Base-by-base conservation (phyloP, 2,888 invertebrate genomes). In the Smittia sp. region DNA sequence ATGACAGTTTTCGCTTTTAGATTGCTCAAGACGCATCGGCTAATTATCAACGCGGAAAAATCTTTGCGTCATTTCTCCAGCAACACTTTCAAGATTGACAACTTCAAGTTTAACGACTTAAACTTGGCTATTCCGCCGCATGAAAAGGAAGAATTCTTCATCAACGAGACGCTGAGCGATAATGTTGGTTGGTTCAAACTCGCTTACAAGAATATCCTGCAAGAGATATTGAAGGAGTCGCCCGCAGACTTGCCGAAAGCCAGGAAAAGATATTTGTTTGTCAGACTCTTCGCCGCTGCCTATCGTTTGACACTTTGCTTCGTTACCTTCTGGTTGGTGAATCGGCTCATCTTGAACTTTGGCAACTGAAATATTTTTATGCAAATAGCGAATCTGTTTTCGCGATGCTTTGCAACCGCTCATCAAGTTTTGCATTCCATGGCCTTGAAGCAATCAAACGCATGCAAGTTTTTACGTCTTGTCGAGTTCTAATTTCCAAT, bases 111-210 rank as follows among this genome's bases (percentile, higher is more conserved):
- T 13, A 20, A 25, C 6, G 62, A 72, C 22, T 24, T 72, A 13
- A 39, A 62, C 11, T 13, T n/a, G 18, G 39, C n/a, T 7, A 13
- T 72, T 11, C 32, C 39, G 3, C 1, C 0, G 1, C 6, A 62
- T 1, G 72, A 72, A 7, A 38, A n/a, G 22, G 18, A 62, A 22
- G 72, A 72, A n/a, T 72, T 72, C 52, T 22, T 39, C 1, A 38
- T 72, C 9, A 62, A 69, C 13, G 52, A 69, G 13, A 32, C 32
- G 3, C 3, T 32, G 32, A n/a, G n/a, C n/a, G 32, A 32, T 32
- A 32, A 32, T 9, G n/a, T n/a, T n/a, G n/a, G 18, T 22, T 25
- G n/a, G 11, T 9, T 15, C 13, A 27, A 1, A 65, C 9, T 20
- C 3, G 15, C 58, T 27, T 27, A 65, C 32, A 15, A 1, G 3